These are phyloP conservation scores for Laspeyria flexula DNA, from an alignment of 2,888 invertebrate species.

Conservation along the genomic window DNA sequence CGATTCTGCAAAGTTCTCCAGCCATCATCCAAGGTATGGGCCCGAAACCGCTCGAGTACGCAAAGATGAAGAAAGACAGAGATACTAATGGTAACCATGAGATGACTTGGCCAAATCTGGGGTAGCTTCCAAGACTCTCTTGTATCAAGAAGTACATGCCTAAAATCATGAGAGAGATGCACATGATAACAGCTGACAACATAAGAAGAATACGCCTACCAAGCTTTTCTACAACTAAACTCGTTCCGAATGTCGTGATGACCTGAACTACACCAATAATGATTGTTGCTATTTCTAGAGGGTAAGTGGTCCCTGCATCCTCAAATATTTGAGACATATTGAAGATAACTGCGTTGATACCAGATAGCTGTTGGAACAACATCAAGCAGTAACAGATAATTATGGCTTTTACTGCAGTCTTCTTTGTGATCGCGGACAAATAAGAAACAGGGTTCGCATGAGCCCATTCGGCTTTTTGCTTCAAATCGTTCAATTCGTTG, in stretches of 20 bases:
- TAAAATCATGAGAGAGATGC: constrained; percentile 88
- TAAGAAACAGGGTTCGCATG: constrained; percentile 85
- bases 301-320: constrained; percentile 89
- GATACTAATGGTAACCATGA: constrained; percentile 90
- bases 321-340: constrained; percentile 91
- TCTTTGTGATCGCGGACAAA: constrained; percentile 84
- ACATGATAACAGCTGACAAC: constrained; percentile 91
- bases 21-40: constrained; percentile 94
- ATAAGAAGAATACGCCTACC: constrained; percentile 92
- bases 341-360: constrained; percentile 94
- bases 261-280: constrained; percentile 93
- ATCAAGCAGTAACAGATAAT: constrained; percentile 92
- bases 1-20: constrained; percentile 91
- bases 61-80: constrained; percentile 88
- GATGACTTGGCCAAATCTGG: constrained; percentile 82
- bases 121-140: constrained; percentile 76
- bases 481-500: constrained; percentile 87
- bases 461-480: constrained; percentile 82
- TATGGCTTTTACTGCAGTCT: constrained; percentile 88
- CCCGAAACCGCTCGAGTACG: constrained; percentile 90
- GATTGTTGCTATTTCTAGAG: constrained; percentile 90
- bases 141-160: constrained; percentile 91
- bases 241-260: constrained; percentile 89
- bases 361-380: constrained; percentile 95
- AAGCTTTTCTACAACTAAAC: constrained; percentile 91